phyloP scores from a whole-genome alignment of 2,113 vertebrate species.

The Erythrolamprus reginae region DNA sequence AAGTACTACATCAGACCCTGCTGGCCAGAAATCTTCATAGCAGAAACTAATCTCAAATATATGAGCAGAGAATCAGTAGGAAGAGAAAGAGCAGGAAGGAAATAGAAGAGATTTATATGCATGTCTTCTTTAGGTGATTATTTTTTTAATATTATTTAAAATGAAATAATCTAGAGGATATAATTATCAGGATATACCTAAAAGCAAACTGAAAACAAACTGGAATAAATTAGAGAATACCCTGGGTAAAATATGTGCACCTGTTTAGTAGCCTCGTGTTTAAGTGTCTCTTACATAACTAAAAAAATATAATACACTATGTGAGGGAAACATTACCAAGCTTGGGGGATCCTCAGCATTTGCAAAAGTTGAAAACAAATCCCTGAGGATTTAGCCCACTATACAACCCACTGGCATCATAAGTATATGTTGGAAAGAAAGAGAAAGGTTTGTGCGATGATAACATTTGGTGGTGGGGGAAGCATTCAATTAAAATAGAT shows the following conservation, averaged over 20 bases:
- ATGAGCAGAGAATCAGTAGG: not conserved
- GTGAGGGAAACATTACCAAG: too few relatives aligned
- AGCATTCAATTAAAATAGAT: not conserved
- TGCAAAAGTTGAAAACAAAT: not conserved
- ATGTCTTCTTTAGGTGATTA: not conserved
- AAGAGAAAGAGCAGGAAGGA: not conserved
- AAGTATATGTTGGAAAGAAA: not conserved
- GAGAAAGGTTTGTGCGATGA: not conserved
- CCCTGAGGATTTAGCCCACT: not conserved
- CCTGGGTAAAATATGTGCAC: not conserved
- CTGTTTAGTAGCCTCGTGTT: not conserved
- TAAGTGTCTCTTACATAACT: not conserved
- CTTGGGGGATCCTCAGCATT: not conserved
- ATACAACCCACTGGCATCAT: not conserved
- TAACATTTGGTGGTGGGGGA: not conserved
- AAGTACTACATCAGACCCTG: constrained; percentile 6
- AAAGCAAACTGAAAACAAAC: not conserved
- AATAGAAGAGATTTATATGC: not conserved
- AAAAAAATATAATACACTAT: not conserved
- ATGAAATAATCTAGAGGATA: not conserved
- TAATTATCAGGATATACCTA: not conserved
- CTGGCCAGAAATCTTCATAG: not conserved
- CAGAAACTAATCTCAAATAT: not conserved
- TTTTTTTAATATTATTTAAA: not conserved
- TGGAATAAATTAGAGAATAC: not conserved